Evolutionary conservation across 2,797 vertebrate genomes (phyloP).

Genomic region (Aphelocoma californica): DNA sequence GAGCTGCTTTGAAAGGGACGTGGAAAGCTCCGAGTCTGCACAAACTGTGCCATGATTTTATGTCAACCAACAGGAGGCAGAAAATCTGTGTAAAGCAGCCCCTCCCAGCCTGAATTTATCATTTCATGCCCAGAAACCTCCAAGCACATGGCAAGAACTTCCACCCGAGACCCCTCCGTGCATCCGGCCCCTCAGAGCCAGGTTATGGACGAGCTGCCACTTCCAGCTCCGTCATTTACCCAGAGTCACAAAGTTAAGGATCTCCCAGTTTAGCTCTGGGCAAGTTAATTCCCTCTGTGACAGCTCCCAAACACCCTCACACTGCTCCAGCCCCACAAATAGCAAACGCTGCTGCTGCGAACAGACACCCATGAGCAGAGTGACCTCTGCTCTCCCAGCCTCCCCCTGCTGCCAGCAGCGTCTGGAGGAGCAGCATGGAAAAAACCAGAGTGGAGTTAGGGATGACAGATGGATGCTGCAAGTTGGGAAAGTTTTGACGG

Average conservation of each 20-base stretch:
- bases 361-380: neutral
- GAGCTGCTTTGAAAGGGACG: neutral
- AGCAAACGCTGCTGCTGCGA: conserved; percentile 5
- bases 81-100: neutral
- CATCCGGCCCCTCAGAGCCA: neutral
- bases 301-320: conserved; percentile 21
- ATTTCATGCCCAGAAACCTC: neutral
- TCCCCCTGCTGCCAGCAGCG: neutral
- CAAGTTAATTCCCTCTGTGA: conserved; percentile 1
- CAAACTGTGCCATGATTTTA: neutral
- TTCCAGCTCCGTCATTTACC: neutral
- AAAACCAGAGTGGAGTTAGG: neutral
- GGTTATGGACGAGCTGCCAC: conserved; percentile 5
- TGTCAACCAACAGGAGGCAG: neutral
- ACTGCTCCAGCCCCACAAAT: neutral
- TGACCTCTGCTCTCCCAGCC: neutral
- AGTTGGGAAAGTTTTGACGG: neutral
- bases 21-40: neutral
- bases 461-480: neutral
- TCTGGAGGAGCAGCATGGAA: neutral
- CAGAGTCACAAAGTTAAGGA: neutral
- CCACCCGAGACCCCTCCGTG: neutral
- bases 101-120: neutral
- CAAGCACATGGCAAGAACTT: neutral
- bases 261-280: neutral